Evolutionary conservation across 1,140 invertebrate genomes (phyloP), one percentile per base, ranked within the genome.

Genomic region (Zophobas morio): DNA sequence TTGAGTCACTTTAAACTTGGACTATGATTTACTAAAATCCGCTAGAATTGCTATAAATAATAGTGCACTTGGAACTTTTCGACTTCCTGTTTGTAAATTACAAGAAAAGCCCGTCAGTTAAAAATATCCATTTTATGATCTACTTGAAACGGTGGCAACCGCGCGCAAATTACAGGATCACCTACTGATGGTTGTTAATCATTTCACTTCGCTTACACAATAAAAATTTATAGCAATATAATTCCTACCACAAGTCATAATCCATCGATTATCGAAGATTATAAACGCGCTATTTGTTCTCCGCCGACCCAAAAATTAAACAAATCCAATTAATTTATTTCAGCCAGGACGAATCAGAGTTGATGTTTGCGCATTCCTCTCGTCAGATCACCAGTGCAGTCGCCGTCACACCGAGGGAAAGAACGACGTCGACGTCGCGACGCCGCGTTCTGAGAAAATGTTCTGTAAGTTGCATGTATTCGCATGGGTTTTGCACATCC

Each of bases 341-440:
- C 4, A 34, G 57, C 8, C 2, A 39, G 5, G 36, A 63, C 36
- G 57, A 47, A 66, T 66, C 60, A 46, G 60, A 42, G 60, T 73
- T 33, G 71, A 73, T 73, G 49, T 42, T 73, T 73, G 71, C 71
- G 71, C 71, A 73, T 56, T 73, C 39, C 60, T 42, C 39, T 46
- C 60, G 60, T 73, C 37, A 42, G 39, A 72, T 39, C 35, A 34
- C 6, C 36, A 54, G 70, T 54, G 36, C 54, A 40, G 71, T 72
- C n/a, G 20, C 66, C 32, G 66, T 46, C 40, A 1, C 20, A 72
- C 2, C 34, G 39, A 6, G 37, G 71, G 53, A 40, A 54, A 36
- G 35, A 56, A 56, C 71, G 71, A 54, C 71, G 71, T 42, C 49
- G 71, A 40, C 71, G 71, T 56, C 49, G 54, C 49, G 71, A 53